Evolutionary conservation across 2,113 vertebrate species (phyloP).

Genomic region (Marcusenius ussheri): DNA sequence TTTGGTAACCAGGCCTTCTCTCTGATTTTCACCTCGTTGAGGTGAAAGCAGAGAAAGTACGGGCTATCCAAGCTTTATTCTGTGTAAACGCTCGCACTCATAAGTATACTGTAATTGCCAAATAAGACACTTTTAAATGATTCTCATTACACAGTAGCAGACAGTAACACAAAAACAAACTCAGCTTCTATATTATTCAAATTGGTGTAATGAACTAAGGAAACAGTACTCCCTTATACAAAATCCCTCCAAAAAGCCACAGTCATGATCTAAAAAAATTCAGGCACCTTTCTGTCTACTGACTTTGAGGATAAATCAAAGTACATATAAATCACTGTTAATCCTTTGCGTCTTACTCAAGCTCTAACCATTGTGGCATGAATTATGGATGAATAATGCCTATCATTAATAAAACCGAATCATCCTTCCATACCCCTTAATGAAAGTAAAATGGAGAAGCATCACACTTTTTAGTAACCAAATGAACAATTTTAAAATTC

Average conservation of each 20-base stretch:
- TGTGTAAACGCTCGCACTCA: too few relatives aligned
- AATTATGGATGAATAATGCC: slow-evolving; percentile 15
- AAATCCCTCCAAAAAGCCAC: background rate
- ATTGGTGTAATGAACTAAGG: background rate
- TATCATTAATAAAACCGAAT: background rate
- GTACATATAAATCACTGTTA: slow-evolving; percentile 14
- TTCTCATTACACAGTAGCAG: slow-evolving; percentile 22
- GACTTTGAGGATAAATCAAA: slow-evolving; percentile 19
- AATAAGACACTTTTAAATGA: background rate
- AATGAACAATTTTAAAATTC: background rate
- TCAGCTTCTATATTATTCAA: background rate
- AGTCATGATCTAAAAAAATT: background rate
- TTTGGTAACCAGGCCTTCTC: background rate
- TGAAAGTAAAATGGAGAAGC: background rate
- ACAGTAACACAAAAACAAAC: background rate
- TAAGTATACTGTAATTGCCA: background rate
- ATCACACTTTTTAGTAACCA: background rate
- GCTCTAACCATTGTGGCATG: background rate
- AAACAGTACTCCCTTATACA: background rate
- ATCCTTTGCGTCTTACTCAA: slow-evolving; percentile 6
- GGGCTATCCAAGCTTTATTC: background rate
- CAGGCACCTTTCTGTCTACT: background rate
- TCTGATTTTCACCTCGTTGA: background rate
- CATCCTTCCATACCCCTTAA: background rate
- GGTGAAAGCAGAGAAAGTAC: background rate